Conservation (phyloP, 1,140 invertebrate species). For the Cydia fagiglandana region DNA sequence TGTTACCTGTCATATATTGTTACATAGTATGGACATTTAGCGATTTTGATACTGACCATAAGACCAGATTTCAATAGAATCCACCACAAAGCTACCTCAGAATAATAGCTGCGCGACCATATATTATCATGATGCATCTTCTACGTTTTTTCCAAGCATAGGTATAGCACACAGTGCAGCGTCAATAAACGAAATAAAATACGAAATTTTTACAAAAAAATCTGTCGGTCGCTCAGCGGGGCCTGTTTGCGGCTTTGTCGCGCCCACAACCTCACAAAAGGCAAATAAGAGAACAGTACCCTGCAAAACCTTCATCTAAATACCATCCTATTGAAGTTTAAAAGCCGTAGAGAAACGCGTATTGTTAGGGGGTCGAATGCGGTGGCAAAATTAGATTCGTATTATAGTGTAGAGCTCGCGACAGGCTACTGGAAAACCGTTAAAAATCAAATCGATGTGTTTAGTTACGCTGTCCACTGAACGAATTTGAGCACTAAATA, state of each 20-base stretch:
- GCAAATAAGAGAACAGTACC: constrained; percentile 77
- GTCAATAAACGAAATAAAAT: constrained; percentile 75
- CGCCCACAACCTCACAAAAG: constrained; percentile 75
- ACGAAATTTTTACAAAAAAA: constrained; percentile 73
- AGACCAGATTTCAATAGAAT: constrained; percentile 40
- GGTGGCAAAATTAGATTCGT: constrained; percentile 76
- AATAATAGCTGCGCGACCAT: constrained; percentile 63
- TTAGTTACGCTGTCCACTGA: constrained; percentile 2
- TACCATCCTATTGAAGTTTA: constrained; percentile 75
- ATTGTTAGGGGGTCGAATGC: constrained; percentile 68
- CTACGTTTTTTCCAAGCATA: constrained; percentile 52
- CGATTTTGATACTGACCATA: constrained; percentile 40
- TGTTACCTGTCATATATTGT: constrained; percentile 1
- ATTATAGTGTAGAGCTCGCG: constrained; percentile 56
- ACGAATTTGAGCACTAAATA: background rate
- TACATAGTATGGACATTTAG: constrained; percentile 13
- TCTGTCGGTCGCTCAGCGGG: constrained; percentile 69
- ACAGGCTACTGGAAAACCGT: constrained; percentile 40
- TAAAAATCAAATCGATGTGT: constrained; percentile 41
- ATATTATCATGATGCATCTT: constrained; percentile 68
- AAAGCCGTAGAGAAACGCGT: constrained; percentile 71
- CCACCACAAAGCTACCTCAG: constrained; percentile 52
- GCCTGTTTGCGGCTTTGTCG: constrained; percentile 76
- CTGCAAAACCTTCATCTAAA: constrained; percentile 73
- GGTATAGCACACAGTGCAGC: constrained; percentile 50